phyloP scores from a whole-genome alignment of 1,140 invertebrate species.

The Drosophila athabasca region DNA sequence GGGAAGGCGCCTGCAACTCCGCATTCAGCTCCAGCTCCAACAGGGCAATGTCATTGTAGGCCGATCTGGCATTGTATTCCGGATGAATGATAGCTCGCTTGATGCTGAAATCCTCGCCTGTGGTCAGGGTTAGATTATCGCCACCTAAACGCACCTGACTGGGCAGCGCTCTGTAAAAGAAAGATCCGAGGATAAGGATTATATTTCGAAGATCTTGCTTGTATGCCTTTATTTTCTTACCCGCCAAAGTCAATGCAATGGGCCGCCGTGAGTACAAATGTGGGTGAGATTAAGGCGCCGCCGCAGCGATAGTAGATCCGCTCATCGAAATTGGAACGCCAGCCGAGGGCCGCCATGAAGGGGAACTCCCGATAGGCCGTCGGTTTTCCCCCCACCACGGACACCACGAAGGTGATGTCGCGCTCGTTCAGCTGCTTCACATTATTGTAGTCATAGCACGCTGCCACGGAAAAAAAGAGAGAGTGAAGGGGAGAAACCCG shows the following conservation, averaged over 20 bases:
- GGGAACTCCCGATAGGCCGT: slow-evolving; percentile 83
- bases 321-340: slow-evolving; percentile 60
- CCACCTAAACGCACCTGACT: slow-evolving; percentile 67
- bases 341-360: slow-evolving; percentile 84
- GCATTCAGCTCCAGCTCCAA: slow-evolving; percentile 53
- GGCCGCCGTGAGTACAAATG: slow-evolving; percentile 80
- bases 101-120: slow-evolving; percentile 53
- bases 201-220: background rate
- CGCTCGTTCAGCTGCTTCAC: slow-evolving; percentile 9
- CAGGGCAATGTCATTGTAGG: slow-evolving; percentile 76
- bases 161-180: slow-evolving; percentile 47
- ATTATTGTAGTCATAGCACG: slow-evolving; percentile 35
- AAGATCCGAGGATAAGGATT: background rate
- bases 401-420: slow-evolving; percentile 21
- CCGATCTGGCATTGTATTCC: slow-evolving; percentile 36
- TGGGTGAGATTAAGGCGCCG: slow-evolving; percentile 71
- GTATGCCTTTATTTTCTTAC: slow-evolving; percentile 27
- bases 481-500: background rate
- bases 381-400: slow-evolving; percentile 81
- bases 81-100: slow-evolving; percentile 62
- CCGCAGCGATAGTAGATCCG: slow-evolving; percentile 72
- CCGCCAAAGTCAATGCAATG: slow-evolving; percentile 77
- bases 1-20: slow-evolving; percentile 5
- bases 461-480: slow-evolving; percentile 12
- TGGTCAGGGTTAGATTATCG: slow-evolving; percentile 55